Conservation (phyloP, 2,888 invertebrate genomes). For the Automeris io region DNA sequence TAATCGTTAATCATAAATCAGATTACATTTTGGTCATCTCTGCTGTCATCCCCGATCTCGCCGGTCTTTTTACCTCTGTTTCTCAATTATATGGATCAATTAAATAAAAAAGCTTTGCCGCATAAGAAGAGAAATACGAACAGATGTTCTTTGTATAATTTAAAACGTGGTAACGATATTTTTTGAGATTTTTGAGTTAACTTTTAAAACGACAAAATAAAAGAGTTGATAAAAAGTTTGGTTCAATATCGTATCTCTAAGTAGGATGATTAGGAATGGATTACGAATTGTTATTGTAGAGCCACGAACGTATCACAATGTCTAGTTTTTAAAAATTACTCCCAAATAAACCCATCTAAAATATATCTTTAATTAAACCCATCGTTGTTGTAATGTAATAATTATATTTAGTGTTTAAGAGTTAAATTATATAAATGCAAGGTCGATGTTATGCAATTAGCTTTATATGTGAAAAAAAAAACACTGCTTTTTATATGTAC, state of each 20-base stretch:
- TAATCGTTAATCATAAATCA: too few species aligned
- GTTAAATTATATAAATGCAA: conserved; percentile 15
- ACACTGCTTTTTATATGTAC: conserved; percentile 51
- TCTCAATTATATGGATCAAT: too few species aligned
- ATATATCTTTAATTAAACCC: conserved; percentile 4
- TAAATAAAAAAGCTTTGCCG: too few species aligned
- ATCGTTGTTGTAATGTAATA: conserved; percentile 8
- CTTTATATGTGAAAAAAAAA: conserved; percentile 18
- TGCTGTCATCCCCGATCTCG: too few species aligned
- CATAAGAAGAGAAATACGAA: too few species aligned
- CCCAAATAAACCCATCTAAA: background rate
- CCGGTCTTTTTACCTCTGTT: too few species aligned
- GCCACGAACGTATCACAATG: background rate
- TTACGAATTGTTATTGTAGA: conserved; percentile 17
- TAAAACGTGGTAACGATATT: too few species aligned
- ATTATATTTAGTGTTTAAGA: conserved; percentile 12
- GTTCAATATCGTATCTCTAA: background rate
- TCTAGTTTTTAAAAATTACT: background rate
- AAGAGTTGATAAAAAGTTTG: too few species aligned
- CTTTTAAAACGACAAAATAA: too few species aligned
- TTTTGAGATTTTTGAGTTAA: too few species aligned
- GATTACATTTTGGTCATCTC: too few species aligned
- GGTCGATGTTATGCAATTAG: conserved; percentile 28
- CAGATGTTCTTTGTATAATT: too few species aligned
- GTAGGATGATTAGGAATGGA: conserved; percentile 8